Base-by-base conservation (phyloP, 2,888 invertebrate genomes). In the Agrypnus murinus region DNA sequence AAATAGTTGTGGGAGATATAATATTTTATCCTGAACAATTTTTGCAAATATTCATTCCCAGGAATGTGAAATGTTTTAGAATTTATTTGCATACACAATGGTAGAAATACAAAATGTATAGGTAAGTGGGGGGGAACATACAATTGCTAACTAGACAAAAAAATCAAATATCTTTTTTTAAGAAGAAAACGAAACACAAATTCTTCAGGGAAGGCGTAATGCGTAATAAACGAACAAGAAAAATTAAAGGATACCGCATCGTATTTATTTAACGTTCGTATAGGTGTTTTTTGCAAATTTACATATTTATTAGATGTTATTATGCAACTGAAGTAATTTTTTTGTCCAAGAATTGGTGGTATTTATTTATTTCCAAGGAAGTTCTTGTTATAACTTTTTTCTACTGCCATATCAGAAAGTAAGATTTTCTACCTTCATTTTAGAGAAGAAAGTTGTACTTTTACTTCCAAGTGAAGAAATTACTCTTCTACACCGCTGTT, bases 1-100 rank as follows among this genome's bases (percentile, higher is more conserved):
- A 62, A 62, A 40, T 43, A 57, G 36, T 36, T 63, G 68, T 68
- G 55, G 68, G 68, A 43, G 68, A 32, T 57, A 55, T 38, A 36
- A 63, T 64, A 64, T 64, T 64, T 64, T 64, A 64, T 40, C 43
- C 64, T 9, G 36, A 14, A 14, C 31, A 31, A 57, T 53, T 48
- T 62, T 63, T 62, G 40, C 59, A 31, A 50, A 60, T 58, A 38
- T 66, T 25, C 50, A 32, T 40, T 55, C 15, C 15, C 12, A 40
- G 34, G 45, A 45, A 65, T 17, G 45, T 57, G n/a, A 65, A 64
- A 55, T 19, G 55, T 36, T 55, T 53, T 25, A 50, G 38, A 55
- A 55, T 55, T 55, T 36, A 55, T 55, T 55, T 55, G 55, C 55
- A 55, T 55, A 55, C 36, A 17, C 17, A 55, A 38, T 55, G 9